Evolutionary conservation across 2,113 vertebrate species (phyloP).

Genomic region (Circaetus cinerascens): DNA sequence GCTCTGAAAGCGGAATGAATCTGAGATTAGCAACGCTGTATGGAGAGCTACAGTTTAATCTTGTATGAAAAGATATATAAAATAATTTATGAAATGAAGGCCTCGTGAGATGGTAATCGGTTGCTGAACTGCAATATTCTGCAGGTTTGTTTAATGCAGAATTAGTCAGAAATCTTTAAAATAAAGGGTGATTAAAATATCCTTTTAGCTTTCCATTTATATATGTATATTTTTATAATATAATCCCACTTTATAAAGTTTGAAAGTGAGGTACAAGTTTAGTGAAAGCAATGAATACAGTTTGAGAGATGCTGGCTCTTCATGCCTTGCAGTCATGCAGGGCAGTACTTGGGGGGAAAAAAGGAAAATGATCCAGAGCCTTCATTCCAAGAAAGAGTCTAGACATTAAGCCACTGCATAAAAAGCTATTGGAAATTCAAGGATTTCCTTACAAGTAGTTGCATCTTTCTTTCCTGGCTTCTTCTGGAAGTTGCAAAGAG

Average conservation of each 20-base stretch:
- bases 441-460: slow-evolving; percentile 54
- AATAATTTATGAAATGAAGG: not conserved
- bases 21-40: not conserved
- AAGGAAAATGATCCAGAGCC: not conserved
- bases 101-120: not conserved
- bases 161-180: not conserved
- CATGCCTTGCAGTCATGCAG: not conserved
- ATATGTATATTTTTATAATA: not conserved
- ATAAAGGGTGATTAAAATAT: not conserved
- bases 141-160: not conserved
- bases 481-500: slow-evolving; percentile 2
- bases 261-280: not conserved
- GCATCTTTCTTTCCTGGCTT: slow-evolving; percentile 57
- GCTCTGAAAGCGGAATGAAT: not conserved
- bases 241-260: not conserved
- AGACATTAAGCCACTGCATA: slow-evolving; percentile 34
- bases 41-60: not conserved
- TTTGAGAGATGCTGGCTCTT: not conserved
- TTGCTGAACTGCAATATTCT: not conserved
- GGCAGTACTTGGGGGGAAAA: not conserved
- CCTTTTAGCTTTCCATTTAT: not conserved
- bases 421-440: slow-evolving; percentile 35
- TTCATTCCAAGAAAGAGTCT: slow-evolving; percentile 49
- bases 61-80: not conserved
- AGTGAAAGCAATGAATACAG: not conserved